phyloP scores from a whole-genome alignment of 92 coral and sea anemone genomes.

The Epizoanthus scotinus region DNA sequence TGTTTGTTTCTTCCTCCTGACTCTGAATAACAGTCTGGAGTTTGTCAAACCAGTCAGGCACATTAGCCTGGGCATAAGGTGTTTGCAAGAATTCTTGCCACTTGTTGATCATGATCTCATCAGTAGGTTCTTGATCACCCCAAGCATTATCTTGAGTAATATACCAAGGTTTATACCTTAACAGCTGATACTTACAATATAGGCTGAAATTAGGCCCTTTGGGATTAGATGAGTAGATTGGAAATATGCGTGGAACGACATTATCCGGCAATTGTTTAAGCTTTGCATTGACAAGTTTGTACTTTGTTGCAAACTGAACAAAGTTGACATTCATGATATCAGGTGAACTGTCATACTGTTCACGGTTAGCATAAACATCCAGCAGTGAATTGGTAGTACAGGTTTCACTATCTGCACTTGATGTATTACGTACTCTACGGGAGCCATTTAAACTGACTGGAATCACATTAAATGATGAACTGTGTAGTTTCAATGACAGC shows the following conservation, averaged over 20 bases:
- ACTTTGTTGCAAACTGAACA: too few relatives aligned
- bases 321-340: conserved; percentile 22
- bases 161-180: conserved; percentile 60
- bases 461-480: conserved; percentile 45
- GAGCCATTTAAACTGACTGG: conserved; percentile 49
- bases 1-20: conserved; percentile 35
- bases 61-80: conserved; percentile 45
- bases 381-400: conserved; percentile 40
- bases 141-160: conserved; percentile 61
- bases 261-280: conserved; percentile 16
- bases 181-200: conserved; percentile 55
- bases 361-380: too few relatives aligned
- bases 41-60: conserved; percentile 70
- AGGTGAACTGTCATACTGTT: conserved; percentile 11
- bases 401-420: conserved; percentile 5
- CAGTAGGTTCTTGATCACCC: conserved; percentile 48
- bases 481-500: conserved; percentile 38
- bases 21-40: conserved; percentile 49
- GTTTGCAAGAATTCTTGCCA: conserved; percentile 49
- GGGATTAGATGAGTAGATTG: conserved; percentile 35
- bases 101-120: conserved; percentile 31
- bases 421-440: conserved; percentile 30
- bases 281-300: neutral
- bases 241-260: conserved; percentile 20
- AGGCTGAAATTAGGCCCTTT: conserved; percentile 34